These are phyloP conservation scores for Eupleurogrammus muticus DNA, from an alignment of 2,797 vertebrate species.

Conservation along the genomic window DNA sequence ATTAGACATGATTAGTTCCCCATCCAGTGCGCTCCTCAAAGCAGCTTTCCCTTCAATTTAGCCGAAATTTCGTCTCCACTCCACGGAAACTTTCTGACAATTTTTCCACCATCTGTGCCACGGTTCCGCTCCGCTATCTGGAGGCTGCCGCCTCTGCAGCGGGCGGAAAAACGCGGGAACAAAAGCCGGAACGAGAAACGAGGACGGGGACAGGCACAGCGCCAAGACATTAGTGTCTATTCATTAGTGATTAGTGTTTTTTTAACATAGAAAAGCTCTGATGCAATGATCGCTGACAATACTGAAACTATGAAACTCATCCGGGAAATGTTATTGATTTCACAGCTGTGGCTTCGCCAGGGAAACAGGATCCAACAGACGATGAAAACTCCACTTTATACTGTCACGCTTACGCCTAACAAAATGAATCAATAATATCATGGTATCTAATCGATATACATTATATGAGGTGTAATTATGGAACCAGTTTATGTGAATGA, in stretches of 20 bases:
- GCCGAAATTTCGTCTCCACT: constrained; percentile 39
- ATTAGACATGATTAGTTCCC: constrained; percentile 62
- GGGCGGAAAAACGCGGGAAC: constrained; percentile 7
- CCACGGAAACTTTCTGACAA: constrained; percentile 37
- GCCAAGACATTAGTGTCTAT: constrained; percentile 15
- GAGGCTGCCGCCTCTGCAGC: constrained; percentile 22
- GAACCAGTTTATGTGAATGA: too few species aligned
- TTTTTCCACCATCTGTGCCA: constrained; percentile 54
- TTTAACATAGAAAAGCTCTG: constrained; percentile 14
- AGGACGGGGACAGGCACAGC: constrained; percentile 4
- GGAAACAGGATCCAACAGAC: constrained; percentile 3
- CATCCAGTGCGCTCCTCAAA: constrained; percentile 54
- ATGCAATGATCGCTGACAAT: constrained; percentile 33
- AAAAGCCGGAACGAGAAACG: background rate
- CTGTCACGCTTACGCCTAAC: background rate
- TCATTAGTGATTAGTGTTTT: background rate
- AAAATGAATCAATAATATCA: background rate
- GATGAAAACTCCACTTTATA: background rate
- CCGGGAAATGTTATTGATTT: constrained; percentile 33
- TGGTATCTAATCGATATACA: too few species aligned
- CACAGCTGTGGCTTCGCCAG: constrained; percentile 23
- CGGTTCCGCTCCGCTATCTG: constrained; percentile 21
- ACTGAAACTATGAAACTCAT: constrained; percentile 6
- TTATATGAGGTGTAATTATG: too few species aligned
- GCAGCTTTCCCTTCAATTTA: constrained; percentile 52